Conservation (phyloP, 2,888 invertebrate species). For the Agrotis segetum region DNA sequence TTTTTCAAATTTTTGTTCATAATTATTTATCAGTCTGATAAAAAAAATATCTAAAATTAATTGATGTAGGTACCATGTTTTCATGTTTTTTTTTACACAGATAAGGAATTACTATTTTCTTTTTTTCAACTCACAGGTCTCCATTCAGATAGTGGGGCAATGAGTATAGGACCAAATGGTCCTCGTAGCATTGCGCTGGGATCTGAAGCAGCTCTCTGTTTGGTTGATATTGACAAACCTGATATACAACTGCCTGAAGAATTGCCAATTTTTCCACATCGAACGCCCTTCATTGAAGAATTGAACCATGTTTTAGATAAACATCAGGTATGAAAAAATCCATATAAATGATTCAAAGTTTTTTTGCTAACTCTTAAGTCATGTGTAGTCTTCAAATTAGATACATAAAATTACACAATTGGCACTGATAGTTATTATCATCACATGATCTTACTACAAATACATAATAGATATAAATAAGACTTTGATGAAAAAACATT, state of each 20-base stretch:
- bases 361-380: background rate
- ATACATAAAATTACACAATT: background rate
- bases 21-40: background rate
- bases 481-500: constrained; percentile 12
- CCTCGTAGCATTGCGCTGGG: constrained; percentile 92
- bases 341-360: background rate
- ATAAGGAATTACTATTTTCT: constrained; percentile 16
- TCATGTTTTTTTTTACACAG: background rate
- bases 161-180: constrained; percentile 77
- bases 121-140: constrained; percentile 84
- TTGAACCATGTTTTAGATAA: constrained; percentile 94
- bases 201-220: constrained; percentile 97
- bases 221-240: constrained; percentile 98
- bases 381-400: background rate
- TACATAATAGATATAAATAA: constrained; percentile 10
- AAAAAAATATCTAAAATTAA: background rate
- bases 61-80: background rate
- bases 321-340: constrained; percentile 88
- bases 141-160: constrained; percentile 90
- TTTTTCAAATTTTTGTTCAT: no score
- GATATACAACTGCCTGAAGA: constrained; percentile 98
- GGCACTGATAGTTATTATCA: constrained; percentile 14
- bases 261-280: constrained; percentile 97
- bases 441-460: constrained; percentile 25
- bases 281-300: constrained; percentile 96